phyloP scores from a whole-genome alignment of 2,888 invertebrate species.

The Cataglyphis livida region DNA sequence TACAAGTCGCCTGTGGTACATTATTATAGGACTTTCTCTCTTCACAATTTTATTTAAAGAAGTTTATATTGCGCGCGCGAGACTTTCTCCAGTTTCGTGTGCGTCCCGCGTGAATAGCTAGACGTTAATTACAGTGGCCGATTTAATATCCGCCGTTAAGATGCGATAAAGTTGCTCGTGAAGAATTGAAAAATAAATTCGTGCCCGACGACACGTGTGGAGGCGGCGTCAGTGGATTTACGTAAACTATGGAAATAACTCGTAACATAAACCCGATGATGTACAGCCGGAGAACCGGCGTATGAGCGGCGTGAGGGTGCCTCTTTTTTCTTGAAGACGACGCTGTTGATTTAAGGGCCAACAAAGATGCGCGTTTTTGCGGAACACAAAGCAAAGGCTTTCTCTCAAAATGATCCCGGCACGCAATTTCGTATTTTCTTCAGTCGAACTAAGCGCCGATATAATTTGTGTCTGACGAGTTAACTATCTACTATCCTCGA shows the following conservation, averaged over 20 bases:
- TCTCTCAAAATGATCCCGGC: constrained; percentile 15
- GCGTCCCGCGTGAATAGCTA: constrained; percentile 25
- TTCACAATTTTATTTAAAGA: constrained; percentile 19
- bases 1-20: constrained; percentile 6
- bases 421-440: constrained; percentile 17
- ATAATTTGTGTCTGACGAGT: constrained; percentile 12
- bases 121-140: constrained; percentile 57
- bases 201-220: constrained; percentile 57
- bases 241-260: constrained; percentile 73
- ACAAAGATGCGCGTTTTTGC: constrained; percentile 39
- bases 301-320: constrained; percentile 14
- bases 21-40: constrained; percentile 12
- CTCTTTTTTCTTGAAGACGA: constrained; percentile 44
- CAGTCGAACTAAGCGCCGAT: constrained; percentile 6
- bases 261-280: constrained; percentile 69
- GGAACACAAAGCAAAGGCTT: constrained; percentile 30
- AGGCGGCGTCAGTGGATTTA: constrained; percentile 59
- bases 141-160: constrained; percentile 62
- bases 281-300: constrained; percentile 33
- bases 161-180: constrained; percentile 56
- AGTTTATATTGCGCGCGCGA: constrained; percentile 17
- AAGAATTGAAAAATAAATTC: constrained; percentile 67
- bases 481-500: not conserved
- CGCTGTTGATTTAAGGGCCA: constrained; percentile 41
- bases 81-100: constrained; percentile 12